phyloP scores from a whole-genome alignment of 2,113 vertebrate species.

The Fulica atra region DNA sequence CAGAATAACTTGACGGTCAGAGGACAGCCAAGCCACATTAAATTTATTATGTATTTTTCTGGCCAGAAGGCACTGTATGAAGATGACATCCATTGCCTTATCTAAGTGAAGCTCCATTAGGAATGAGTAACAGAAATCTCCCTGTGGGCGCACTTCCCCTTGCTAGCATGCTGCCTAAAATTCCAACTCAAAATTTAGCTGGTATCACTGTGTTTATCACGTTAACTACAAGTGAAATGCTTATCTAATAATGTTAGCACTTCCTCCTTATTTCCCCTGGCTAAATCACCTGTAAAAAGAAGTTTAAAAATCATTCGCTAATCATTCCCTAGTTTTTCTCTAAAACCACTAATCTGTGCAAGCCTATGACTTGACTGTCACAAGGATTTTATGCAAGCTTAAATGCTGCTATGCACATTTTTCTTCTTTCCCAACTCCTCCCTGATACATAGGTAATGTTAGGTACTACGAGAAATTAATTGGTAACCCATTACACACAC shows the following conservation, averaged over 20 bases:
- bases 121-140: background rate
- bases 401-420: background rate
- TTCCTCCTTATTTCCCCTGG: background rate
- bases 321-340: background rate
- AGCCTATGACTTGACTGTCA: background rate
- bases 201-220: background rate
- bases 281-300: background rate
- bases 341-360: background rate
- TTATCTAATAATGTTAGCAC: background rate
- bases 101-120: constrained; percentile 2
- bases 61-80: background rate
- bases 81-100: background rate
- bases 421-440: background rate
- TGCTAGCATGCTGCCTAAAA: background rate
- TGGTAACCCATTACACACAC: background rate
- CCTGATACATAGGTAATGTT: background rate
- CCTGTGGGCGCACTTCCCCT: background rate
- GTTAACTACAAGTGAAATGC: background rate
- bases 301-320: background rate
- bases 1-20: background rate
- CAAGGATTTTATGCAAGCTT: background rate
- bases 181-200: background rate
- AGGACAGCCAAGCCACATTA: background rate
- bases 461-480: background rate
- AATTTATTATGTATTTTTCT: background rate